Percentiles rank a stretch among this genome's conserved stretches.
Evolutionary conservation across 2,797 vertebrate species (phyloP).

Genomic region (Coregonus suidteri): DNA sequence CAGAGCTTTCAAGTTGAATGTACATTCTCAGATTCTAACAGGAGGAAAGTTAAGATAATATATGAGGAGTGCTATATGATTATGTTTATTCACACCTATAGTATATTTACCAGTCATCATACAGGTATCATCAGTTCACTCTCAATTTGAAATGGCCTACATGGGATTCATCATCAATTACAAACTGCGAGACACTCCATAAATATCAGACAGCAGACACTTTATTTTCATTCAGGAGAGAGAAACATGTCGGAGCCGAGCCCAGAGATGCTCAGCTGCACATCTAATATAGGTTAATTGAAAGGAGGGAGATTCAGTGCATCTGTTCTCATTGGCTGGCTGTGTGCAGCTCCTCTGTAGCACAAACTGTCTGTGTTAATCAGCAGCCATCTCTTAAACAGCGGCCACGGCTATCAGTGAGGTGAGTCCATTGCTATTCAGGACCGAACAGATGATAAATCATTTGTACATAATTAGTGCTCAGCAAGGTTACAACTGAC

Average conservation of each 20-base stretch:
- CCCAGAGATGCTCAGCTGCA: constrained; percentile 85
- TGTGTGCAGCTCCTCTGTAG: constrained; percentile 74
- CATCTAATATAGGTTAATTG: constrained; percentile 85
- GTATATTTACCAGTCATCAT: background rate
- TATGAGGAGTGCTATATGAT: background rate
- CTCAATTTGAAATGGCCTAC: background rate
- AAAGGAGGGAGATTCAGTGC: constrained; percentile 68
- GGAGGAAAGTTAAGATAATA: background rate
- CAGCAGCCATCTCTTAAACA: constrained; percentile 93
- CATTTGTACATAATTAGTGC: constrained; percentile 99
- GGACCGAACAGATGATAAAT: constrained; percentile 98
- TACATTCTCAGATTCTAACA: background rate
- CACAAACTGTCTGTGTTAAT: constrained; percentile 96
- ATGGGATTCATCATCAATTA: constrained; percentile 24
- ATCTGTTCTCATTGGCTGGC: constrained; percentile 76
- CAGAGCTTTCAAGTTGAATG: background rate
- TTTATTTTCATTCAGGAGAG: constrained; percentile 67
- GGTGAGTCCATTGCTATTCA: constrained; percentile 93
- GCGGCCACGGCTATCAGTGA: constrained; percentile 88
- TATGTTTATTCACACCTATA: background rate
- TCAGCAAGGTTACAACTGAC: constrained; percentile 99
- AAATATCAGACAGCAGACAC: constrained; percentile 25
- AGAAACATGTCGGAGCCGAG: constrained; percentile 65
- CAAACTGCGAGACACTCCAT: constrained; percentile 18
- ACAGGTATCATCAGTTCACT: background rate